Evolutionary conservation across 2,888 invertebrate species (phyloP).

Genomic region (Silvanus unidentatus): DNA sequence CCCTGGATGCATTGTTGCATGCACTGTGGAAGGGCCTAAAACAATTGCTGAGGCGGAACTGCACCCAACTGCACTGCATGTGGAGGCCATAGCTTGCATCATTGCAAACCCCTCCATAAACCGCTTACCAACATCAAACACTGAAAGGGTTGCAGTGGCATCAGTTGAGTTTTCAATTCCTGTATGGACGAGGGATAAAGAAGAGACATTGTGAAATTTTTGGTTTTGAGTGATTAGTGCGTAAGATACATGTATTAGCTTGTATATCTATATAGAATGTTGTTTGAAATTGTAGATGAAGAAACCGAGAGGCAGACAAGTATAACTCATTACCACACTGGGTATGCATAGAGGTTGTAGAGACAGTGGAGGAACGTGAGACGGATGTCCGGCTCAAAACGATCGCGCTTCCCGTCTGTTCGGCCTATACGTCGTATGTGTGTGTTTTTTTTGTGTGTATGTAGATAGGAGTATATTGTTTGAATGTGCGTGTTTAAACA

Average conservation of each 20-base stretch:
- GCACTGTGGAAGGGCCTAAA: conserved; percentile 31
- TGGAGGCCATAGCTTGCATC: background rate
- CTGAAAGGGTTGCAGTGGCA: too few species aligned
- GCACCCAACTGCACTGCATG: conserved; percentile 9
- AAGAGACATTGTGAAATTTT: too few species aligned
- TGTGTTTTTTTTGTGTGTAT: background rate
- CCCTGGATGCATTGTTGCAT: conserved; percentile 26
- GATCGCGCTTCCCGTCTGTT: conserved; percentile 35
- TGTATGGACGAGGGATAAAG: too few species aligned
- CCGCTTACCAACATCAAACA: too few species aligned
- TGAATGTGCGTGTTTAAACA: conserved; percentile 7
- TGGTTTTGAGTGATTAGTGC: too few species aligned
- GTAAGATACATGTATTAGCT: too few species aligned
- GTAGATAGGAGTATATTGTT: background rate
- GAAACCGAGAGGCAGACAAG: too few species aligned
- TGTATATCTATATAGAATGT: too few species aligned
- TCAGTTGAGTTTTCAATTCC: too few species aligned
- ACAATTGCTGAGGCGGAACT: conserved; percentile 36
- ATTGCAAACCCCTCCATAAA: too few species aligned
- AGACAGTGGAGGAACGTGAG: conserved; percentile 14
- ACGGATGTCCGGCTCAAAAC: conserved; percentile 35
- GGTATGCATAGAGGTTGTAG: background rate
- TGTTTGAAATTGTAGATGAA: too few species aligned
- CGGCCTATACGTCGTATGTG: conserved; percentile 11
- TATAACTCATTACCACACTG: too few species aligned